Evolutionary conservation across 53 echinoderm and acorn worm species (phyloP).

Genomic region (Holothuria leucospilota): DNA sequence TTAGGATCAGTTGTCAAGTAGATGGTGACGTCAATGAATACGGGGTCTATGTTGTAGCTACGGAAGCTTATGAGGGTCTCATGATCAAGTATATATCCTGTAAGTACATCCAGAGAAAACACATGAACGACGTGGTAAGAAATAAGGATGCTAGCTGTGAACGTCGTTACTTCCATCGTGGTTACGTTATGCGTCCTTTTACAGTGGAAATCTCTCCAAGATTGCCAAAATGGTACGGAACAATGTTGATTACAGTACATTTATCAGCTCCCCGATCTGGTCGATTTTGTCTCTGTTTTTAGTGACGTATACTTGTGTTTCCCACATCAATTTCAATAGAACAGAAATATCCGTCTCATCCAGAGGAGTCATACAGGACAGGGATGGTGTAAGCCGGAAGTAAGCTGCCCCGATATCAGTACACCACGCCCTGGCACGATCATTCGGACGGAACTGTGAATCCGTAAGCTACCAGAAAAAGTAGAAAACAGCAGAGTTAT

Average conservation of each 20-base stretch:
- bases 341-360: slow-evolving; percentile 78
- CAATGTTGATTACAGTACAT: slow-evolving; percentile 37
- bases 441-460: slow-evolving; percentile 71
- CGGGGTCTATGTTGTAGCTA: too few relatives aligned
- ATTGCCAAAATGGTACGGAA: too few relatives aligned
- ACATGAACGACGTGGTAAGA: too few relatives aligned
- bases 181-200: too few relatives aligned
- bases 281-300: slow-evolving; percentile 72
- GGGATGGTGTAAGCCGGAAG: slow-evolving; percentile 85
- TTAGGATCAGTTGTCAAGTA: too few relatives aligned
- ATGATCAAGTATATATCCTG: too few relatives aligned
- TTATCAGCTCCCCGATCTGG: slow-evolving; percentile 75
- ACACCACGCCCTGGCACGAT: slow-evolving; percentile 94
- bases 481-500: not conserved
- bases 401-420: slow-evolving; percentile 81
- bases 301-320: slow-evolving; percentile 80
- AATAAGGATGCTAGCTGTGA: too few relatives aligned
- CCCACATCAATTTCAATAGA: slow-evolving; percentile 82
- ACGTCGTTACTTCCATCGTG: too few relatives aligned
- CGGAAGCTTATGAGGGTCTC: too few relatives aligned
- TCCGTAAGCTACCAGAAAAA: slow-evolving; percentile 66
- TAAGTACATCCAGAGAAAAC: too few relatives aligned
- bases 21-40: too few relatives aligned
- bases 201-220: too few relatives aligned
- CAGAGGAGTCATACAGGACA: slow-evolving; percentile 69